Conservation (phyloP, 2,797 vertebrate species). For the Chrysocyon brachyurus region DNA sequence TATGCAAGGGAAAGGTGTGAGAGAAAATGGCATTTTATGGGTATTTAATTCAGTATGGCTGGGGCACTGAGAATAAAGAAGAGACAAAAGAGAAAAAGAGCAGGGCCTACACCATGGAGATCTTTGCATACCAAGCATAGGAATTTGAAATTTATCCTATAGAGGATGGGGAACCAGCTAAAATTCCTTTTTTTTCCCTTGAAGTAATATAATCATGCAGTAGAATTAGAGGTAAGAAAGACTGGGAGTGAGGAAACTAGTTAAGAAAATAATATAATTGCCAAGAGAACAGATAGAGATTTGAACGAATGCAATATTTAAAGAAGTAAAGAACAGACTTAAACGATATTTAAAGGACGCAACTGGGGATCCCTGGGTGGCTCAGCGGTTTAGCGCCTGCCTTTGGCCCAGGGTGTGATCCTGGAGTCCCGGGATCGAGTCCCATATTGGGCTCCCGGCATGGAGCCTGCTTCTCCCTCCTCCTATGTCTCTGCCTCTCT, state of each 20-base stretch:
- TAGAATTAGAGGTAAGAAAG: conserved; percentile 22
- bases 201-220: background rate
- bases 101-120: background rate
- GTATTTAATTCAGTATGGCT: background rate
- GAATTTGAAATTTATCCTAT: conserved; percentile 7
- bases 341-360: background rate
- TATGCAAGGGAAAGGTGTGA: background rate
- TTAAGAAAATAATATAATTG: background rate
- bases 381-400: no score
- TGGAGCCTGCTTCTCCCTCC: no score
- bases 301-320: conserved; percentile 54
- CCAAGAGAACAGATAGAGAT: conserved; percentile 27
- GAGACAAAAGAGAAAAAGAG: background rate
- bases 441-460: no score
- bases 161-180: background rate
- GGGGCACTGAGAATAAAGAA: background rate
- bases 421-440: no score
- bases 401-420: no score
- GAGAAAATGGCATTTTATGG: background rate
- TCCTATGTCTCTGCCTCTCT: no score
- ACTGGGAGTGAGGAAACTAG: background rate
- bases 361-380: background rate
- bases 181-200: background rate
- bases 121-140: background rate
- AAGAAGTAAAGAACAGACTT: conserved; percentile 19